Conservation (phyloP, 23 tunicate genomes). For the Oikopleura dioica region DNA sequence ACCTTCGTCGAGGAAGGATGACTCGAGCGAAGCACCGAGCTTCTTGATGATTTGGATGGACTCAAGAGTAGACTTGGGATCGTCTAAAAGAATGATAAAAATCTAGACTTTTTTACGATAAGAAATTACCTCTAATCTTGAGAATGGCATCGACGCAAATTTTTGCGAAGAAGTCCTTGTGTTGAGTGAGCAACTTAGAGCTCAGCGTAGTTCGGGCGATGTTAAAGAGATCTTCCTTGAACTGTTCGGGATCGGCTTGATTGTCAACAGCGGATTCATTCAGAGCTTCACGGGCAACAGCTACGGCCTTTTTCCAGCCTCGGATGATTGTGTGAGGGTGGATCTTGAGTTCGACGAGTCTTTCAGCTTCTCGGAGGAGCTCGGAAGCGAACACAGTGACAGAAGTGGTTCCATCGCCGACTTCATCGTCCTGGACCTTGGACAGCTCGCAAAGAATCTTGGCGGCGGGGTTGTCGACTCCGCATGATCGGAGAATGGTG, state of each 20-base stretch:
- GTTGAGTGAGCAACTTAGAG: constrained; percentile 92
- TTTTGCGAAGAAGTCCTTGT: constrained; percentile 93
- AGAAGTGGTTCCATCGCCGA: constrained; percentile 98
- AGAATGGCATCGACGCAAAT: constrained; percentile 90
- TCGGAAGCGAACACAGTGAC: constrained; percentile 98
- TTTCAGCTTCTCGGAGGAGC: constrained; percentile 61
- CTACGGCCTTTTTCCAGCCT: constrained; percentile 64
- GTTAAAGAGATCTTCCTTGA: constrained; percentile 65
- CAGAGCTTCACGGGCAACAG: constrained; percentile 45
- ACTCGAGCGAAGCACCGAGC: constrained; percentile 80
- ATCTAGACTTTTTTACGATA: not conserved
- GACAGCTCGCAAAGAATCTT: constrained; percentile 72
- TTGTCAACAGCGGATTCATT: constrained; percentile 48
- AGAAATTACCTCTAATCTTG: constrained; percentile 22
- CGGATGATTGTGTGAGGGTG: constrained; percentile 94
- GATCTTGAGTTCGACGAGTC: constrained; percentile 57
- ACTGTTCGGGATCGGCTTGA: constrained; percentile 52
- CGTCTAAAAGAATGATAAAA: not conserved
- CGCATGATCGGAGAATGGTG: constrained; percentile 61
- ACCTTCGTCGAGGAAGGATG: constrained; percentile 80
- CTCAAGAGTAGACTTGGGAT: not conserved
- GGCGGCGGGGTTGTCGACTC: constrained; percentile 97
- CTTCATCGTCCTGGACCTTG: constrained; percentile 91
- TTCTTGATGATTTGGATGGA: constrained; percentile 73
- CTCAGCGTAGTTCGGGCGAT: constrained; percentile 86